phyloP scores from a whole-genome alignment of 1,140 invertebrate genomes.

The Trypoxylus dichotomus region DNA sequence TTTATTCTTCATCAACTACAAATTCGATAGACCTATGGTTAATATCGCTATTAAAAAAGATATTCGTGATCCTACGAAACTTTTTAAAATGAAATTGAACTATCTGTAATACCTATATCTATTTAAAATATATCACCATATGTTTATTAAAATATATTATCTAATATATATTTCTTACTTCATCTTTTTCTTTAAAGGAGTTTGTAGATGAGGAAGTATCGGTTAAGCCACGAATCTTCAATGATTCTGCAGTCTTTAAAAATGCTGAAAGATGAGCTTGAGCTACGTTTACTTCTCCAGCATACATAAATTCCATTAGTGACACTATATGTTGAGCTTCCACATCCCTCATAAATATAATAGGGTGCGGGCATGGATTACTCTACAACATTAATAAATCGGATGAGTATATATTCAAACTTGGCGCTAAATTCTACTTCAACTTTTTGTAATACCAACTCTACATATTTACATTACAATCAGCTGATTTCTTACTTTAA shows the following conservation, averaged over 20 bases:
- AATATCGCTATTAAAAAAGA: too few relatives aligned
- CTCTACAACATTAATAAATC: slow-evolving; percentile 61
- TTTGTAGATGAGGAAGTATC: slow-evolving; percentile 52
- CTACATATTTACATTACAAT: background rate
- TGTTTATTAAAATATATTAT: too few relatives aligned
- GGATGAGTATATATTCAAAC: background rate
- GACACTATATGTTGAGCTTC: slow-evolving; percentile 66
- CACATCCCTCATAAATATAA: slow-evolving; percentile 81
- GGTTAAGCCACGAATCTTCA: slow-evolving; percentile 72
- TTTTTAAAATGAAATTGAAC: too few relatives aligned
- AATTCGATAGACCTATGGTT: too few relatives aligned
- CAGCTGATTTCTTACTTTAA: slow-evolving; percentile 64
- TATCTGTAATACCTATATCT: too few relatives aligned
- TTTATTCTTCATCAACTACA: too few relatives aligned
- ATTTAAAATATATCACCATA: too few relatives aligned
- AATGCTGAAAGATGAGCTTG: slow-evolving; percentile 71
- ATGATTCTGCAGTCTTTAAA: slow-evolving; percentile 70
- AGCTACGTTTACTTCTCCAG: slow-evolving; percentile 75
- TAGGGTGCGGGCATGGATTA: slow-evolving; percentile 83
- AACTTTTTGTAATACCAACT: slow-evolving; percentile 66
- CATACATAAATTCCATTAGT: slow-evolving; percentile 73
- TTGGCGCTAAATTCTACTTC: slow-evolving; percentile 59
- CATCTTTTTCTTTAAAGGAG: slow-evolving; percentile 41
- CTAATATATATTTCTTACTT: slow-evolving; percentile 34
- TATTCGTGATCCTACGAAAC: too few relatives aligned